phyloP scores from a whole-genome alignment of 1,140 invertebrate genomes.

The Globodera ellingtonae region DNA sequence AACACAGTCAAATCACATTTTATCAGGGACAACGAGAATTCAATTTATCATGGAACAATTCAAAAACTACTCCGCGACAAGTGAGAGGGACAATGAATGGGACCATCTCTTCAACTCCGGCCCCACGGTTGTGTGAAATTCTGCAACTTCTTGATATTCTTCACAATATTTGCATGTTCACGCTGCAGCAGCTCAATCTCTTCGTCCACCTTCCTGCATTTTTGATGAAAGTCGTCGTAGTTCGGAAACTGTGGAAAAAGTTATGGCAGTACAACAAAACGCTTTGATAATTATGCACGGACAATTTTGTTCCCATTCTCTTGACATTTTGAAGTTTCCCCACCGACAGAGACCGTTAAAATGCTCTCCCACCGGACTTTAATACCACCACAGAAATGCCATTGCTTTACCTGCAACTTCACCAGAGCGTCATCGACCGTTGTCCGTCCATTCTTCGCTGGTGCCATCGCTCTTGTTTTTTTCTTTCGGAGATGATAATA shows the following conservation, averaged over 20 bases:
- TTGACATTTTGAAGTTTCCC: no score
- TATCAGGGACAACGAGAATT: no score
- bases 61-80: no score
- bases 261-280: neutral
- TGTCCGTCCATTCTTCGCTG: neutral
- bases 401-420: neutral
- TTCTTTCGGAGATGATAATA: no score
- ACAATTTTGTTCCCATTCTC: neutral
- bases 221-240: neutral
- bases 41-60: no score
- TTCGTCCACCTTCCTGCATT: neutral
- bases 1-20: no score
- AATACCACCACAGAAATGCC: no score
- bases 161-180: neutral
- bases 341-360: no score
- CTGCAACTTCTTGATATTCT: neutral
- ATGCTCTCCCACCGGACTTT: no score
- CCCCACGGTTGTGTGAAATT: neutral
- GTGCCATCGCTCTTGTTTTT: neutral
- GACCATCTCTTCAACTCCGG: no score
- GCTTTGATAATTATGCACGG: neutral
- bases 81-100: no score
- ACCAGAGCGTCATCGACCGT: neutral
- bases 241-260: slow-evolving; percentile 5
- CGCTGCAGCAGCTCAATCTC: neutral